phyloP scores from a whole-genome alignment of 2,797 vertebrate genomes.

The Jordanella pulchra region DNA sequence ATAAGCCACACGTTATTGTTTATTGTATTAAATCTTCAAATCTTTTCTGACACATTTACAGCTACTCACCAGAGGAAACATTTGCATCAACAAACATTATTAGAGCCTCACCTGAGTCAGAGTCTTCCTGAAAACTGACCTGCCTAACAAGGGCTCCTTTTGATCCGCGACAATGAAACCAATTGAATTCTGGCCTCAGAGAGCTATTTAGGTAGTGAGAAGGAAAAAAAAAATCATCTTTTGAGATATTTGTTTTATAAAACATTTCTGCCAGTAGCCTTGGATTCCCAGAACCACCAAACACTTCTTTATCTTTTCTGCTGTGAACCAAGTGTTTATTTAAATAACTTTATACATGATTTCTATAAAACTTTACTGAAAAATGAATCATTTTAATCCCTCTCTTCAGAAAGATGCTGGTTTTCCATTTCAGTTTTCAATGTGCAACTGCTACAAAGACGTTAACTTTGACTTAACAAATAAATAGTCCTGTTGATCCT shows the following conservation, averaged over 20 bases:
- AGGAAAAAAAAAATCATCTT: background rate
- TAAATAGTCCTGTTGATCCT: constrained; percentile 13
- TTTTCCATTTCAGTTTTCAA: background rate
- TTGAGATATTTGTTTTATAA: background rate
- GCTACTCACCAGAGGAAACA: background rate
- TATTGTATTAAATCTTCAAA: too few relatives aligned
- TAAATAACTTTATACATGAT: background rate
- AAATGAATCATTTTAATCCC: background rate
- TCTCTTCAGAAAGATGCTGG: background rate
- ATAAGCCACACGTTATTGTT: too few relatives aligned
- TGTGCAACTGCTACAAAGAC: background rate
- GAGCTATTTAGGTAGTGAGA: background rate
- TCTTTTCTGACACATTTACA: background rate
- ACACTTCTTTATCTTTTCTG: background rate
- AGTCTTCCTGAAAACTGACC: background rate
- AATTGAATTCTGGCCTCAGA: background rate
- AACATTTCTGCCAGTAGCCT: background rate
- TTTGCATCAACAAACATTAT: constrained; percentile 4
- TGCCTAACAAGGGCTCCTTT: background rate
- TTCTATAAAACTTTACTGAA: background rate
- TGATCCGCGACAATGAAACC: background rate
- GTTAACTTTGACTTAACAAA: background rate
- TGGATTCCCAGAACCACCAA: background rate
- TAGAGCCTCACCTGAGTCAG: background rate
- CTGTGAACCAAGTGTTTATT: background rate